Base-by-base conservation (phyloP, 2,888 invertebrate species). In the Dasypogon diadema region DNA sequence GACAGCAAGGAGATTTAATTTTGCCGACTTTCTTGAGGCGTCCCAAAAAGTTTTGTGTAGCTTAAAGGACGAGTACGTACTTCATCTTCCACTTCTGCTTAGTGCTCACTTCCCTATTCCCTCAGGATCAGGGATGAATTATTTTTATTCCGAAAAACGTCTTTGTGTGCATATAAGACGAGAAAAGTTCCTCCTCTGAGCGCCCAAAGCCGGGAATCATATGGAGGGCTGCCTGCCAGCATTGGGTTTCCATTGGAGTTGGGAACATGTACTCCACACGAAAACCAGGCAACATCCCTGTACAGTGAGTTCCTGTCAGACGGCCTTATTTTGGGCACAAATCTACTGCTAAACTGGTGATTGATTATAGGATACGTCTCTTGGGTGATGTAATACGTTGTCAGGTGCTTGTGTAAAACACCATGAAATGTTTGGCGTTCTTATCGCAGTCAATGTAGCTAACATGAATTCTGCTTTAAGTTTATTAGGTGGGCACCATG, bases 1-100 rank as follows among this genome's bases (percentile, higher is more conserved):
- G 74, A 73, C 55, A 56, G 73, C 30, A 54, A 37, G 70, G 14
- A 60, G 74, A 74, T 74, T 74, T 74, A 74, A 58, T 74, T 74
- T 74, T 51, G 21, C 58, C 34, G 56, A 58, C 63, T 74, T 74
- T 63, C 58, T 58, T 74, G 51, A 48, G 74, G 56, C 30, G 10
- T 37, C n/a, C 58, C 48, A 24, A 74, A 63, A 74, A 60, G 48
- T 60, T 74, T 51, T 55, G n/a, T n/a, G 26, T 30, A 26, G 74
- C 34, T 60, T 48, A 58, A 74, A 63, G 42, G 8, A 46, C 58
- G 48, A 60, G 26, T 56, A 48, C 51, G 16, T 48, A 37, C 74
- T 58, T 58, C 70, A 54, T 70, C 24, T 16, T 30, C 34, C 12
- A 26, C 54, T 54, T 70, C 21, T 68, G 48, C 24, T 68, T 24